Percentiles rank a stretch among this genome's conserved stretches.
These are phyloP conservation scores for Microcebus jonahi DNA, from an alignment of 2,113 vertebrate genomes.

Conservation along the genomic window DNA sequence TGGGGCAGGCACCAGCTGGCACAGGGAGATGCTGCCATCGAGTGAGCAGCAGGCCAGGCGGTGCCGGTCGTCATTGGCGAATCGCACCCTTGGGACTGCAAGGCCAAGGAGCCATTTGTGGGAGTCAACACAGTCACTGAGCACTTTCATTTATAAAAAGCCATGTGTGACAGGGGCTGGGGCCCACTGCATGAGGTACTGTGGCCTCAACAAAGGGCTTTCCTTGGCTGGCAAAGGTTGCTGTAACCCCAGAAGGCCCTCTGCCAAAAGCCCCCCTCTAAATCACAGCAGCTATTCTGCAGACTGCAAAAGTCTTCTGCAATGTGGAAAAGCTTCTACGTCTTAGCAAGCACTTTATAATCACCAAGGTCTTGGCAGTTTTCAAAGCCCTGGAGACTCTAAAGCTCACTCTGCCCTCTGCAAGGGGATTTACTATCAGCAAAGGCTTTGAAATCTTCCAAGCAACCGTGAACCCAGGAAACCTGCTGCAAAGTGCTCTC, in stretches of 20 bases:
- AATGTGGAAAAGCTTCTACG: not conserved
- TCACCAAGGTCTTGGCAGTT: not conserved
- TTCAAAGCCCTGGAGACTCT: not conserved
- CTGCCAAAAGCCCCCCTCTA: slow-evolving; percentile 28
- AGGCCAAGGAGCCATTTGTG: slow-evolving; percentile 51
- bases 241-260: not conserved
- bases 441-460: slow-evolving; percentile 13
- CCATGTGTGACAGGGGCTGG: not conserved
- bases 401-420: not conserved
- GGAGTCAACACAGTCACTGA: not conserved
- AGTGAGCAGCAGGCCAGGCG: slow-evolving; percentile 96
- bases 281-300: not conserved
- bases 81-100: slow-evolving; percentile 93
- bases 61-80: slow-evolving; percentile 95
- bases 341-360: not conserved
- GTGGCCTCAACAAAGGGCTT: not conserved
- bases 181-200: not conserved
- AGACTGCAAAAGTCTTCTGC: slow-evolving; percentile 21
- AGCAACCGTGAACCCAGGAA: not conserved
- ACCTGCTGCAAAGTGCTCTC: slow-evolving; percentile 9
- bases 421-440: not conserved
- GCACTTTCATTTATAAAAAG: not conserved
- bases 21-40: slow-evolving; percentile 94
- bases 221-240: slow-evolving; percentile 47
- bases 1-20: slow-evolving; percentile 92